Percentiles rank a stretch among this genome's conserved stretches.
Conservation (phyloP, 92 coral and sea anemone species). For the Meandrina meandrites region DNA sequence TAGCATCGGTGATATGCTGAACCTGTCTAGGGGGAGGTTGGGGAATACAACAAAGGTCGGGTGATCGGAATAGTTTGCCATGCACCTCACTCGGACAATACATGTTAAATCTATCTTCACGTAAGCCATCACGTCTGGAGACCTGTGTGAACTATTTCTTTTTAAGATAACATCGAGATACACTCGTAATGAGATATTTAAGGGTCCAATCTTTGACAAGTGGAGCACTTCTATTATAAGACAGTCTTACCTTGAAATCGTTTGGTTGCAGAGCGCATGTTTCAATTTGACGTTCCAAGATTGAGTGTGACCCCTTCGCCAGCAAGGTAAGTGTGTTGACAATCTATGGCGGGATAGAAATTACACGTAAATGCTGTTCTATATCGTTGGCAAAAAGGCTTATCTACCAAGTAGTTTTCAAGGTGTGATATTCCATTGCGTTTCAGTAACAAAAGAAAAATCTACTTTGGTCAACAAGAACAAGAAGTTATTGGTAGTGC, state of each 20-base stretch:
- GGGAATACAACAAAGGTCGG: background rate
- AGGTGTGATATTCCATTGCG: background rate
- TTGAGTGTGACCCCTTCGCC: conserved; percentile 72
- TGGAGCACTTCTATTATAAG: background rate
- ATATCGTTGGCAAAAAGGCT: background rate
- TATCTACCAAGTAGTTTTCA: too few relatives aligned
- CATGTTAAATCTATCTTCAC: background rate
- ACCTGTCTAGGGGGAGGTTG: background rate
- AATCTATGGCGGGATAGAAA: conserved; percentile 52
- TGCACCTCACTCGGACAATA: background rate
- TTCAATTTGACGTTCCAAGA: conserved; percentile 63
- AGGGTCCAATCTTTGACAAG: background rate
- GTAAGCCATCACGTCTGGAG: too few relatives aligned
- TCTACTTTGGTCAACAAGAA: background rate
- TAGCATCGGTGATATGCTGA: background rate
- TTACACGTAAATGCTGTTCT: background rate
- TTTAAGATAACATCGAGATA: too few relatives aligned
- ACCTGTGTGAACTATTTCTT: too few relatives aligned
- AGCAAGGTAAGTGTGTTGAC: conserved; percentile 65
- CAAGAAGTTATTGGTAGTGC: too few relatives aligned
- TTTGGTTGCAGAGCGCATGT: conserved; percentile 36
- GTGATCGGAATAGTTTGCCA: background rate
- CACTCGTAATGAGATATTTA: background rate
- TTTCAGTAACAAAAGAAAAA: too few relatives aligned
- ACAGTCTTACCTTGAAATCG: conserved; percentile 77